Percentiles rank a stretch among this genome's conserved stretches.
Evolutionary conservation across 1,140 invertebrate species (phyloP).

Genomic region (Rhizoglyphus robini): DNA sequence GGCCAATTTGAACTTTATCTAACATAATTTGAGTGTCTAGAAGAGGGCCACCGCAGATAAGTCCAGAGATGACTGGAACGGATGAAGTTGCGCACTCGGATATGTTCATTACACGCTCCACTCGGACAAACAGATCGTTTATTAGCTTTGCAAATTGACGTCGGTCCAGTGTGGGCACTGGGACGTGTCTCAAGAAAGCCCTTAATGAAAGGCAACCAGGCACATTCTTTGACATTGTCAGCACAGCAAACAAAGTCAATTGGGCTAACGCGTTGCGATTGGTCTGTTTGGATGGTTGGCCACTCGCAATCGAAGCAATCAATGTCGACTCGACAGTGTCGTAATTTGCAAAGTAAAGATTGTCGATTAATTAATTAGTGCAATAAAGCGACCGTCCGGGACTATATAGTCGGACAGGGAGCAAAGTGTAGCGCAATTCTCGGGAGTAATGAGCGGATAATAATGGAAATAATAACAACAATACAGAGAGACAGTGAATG

Average conservation of each 20-base stretch:
- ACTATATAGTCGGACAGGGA: too few relatives aligned
- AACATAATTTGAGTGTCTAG: not conserved
- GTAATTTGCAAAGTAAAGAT: conserved; percentile 8
- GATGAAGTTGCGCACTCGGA: not conserved
- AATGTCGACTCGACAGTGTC: not conserved
- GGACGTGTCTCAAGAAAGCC: too few relatives aligned
- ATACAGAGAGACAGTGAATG: not conserved
- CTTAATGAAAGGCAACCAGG: too few relatives aligned
- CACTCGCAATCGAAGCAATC: not conserved
- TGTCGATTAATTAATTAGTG: conserved; percentile 12
- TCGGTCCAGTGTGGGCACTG: not conserved
- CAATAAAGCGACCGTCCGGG: not conserved
- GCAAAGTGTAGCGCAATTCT: too few relatives aligned
- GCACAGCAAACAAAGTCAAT: not conserved
- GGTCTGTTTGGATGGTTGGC: not conserved
- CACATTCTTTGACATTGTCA: not conserved
- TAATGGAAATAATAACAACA: conserved; percentile 11
- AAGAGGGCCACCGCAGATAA: not conserved
- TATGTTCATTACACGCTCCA: not conserved
- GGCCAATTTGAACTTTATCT: conserved; percentile 10
- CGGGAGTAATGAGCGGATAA: conserved; percentile 4
- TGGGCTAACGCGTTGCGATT: too few relatives aligned
- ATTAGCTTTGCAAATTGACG: conserved; percentile 13
- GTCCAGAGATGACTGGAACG: too few relatives aligned
- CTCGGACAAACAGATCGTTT: conserved; percentile 4